Percentiles rank a stretch among this genome's conserved stretches.
Evolutionary conservation across 2,797 vertebrate genomes (phyloP).

Genomic region (Coendou prehensilis): DNA sequence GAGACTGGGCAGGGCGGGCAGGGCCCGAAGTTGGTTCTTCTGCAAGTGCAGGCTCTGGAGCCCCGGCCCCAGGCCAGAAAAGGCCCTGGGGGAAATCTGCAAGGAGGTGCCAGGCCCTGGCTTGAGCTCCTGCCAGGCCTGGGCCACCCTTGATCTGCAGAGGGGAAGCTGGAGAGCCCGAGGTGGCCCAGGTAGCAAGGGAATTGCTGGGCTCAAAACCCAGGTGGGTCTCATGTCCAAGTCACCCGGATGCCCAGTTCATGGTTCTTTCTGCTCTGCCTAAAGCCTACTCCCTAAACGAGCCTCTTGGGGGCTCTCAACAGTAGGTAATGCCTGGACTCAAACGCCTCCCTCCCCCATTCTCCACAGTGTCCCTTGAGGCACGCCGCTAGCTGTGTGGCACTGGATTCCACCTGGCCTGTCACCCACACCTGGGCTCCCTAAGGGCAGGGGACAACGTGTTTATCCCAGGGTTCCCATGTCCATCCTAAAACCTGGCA

Average conservation of each 20-base stretch:
- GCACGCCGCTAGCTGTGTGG: background rate
- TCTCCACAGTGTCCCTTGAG: background rate
- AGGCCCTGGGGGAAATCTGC: slow-evolving; percentile 93
- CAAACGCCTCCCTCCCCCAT: background rate
- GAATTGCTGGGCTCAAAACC: background rate
- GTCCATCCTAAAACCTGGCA: background rate
- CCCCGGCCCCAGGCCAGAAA: slow-evolving; percentile 91
- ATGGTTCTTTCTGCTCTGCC: background rate
- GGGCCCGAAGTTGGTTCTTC: slow-evolving; percentile 92
- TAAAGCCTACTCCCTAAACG: accelerated
- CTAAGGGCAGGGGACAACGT: background rate
- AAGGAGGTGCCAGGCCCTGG: background rate
- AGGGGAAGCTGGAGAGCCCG: accelerated
- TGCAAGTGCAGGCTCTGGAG: slow-evolving; percentile 95
- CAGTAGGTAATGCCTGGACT: too few species aligned
- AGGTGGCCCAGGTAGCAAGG: background rate
- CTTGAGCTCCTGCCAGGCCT: background rate
- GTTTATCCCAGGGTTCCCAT: background rate
- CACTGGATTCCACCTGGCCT: background rate
- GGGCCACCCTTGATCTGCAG: background rate
- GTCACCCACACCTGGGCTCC: background rate
- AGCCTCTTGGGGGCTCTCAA: background rate
- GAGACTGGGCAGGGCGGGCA: slow-evolving; percentile 91
- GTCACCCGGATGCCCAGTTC: background rate
- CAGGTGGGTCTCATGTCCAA: background rate